Base-by-base conservation (phyloP, 1,140 invertebrate species). In the Ruditapes philippinarum region DNA sequence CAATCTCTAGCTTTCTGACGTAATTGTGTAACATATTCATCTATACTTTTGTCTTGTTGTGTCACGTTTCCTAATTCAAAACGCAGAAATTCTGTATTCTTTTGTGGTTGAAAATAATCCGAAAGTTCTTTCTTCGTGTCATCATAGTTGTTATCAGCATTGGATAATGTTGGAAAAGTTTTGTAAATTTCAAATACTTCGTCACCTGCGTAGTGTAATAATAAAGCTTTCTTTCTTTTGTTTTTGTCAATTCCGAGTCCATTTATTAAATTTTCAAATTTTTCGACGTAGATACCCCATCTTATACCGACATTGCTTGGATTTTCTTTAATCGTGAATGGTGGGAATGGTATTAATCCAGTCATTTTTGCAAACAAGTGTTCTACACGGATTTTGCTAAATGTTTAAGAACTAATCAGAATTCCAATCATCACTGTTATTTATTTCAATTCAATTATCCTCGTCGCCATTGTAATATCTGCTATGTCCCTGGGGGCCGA, bases 251-350 rank as follows among this genome's bases (percentile, higher is more conserved):
- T 74, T 14, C 38, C 38, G 1, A 74, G 70, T 74, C 70, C 70
- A 17, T 22, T 36, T n/a, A 74, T 38, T 36, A 74, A 45, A 74
- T 74, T 36, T 74, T 74, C 70, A 1, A 74, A 31, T 74, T 74
- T 74, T 33, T 28, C 25, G 9, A 74, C 70, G 42, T 74, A 74
- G 17, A 11, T 33, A 9, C 38, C 25, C 70, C 33, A 74, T 40
- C 70, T 38, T 45, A 14, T 45, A 5, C 42, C 42, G 40, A 76
- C 40, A 68, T n/a, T n/a, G n/a, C n/a, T n/a, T n/a, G n/a, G n/a
- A n/a, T n/a, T n/a, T n/a, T n/a, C n/a, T n/a, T n/a, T n/a, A n/a
- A n/a, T n/a, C n/a, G n/a, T n/a, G n/a, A n/a, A n/a, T n/a, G n/a
- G n/a, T n/a, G n/a, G n/a, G n/a, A n/a, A n/a, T n/a, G n/a, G n/a